Evolutionary conservation across 2,797 vertebrate genomes (phyloP), one percentile per base, ranked within the genome.

Genomic region (Phataginus tetradactyla): DNA sequence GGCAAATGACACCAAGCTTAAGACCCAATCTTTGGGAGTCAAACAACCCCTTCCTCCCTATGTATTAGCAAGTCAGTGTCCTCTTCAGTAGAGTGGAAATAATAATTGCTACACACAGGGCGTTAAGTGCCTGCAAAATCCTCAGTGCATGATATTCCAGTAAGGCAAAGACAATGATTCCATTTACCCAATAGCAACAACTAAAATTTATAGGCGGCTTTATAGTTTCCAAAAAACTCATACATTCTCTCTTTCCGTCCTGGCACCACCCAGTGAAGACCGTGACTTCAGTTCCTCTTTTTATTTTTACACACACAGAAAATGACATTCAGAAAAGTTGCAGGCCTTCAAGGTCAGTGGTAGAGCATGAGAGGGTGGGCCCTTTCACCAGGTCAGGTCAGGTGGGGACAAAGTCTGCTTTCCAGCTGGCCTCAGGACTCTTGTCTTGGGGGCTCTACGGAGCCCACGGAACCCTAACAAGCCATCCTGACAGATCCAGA

Each of bases 31-130:
- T 59, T 25, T 15, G 23, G 32, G 32, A 68, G 21, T 7, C 23
- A 20, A 29, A n/a, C 14, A 15, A 17, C 10, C 55, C 25, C n/a
- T 29, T 18, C 15, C 57, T 4, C 25, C 1, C 71, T 29, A 7
- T 0, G 1, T 4, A 4, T 8, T 6, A 53, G 12, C 80, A 29
- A 32, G 49, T 21, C 34, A 15, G n/a, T 29, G 61, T 42, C 32
- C 27, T 18, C 27, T 1, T 21, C 75, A 5, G 57, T 13, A 51
- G 42, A 53, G 32, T 9, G 69, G 13, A 49, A 64, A 77, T 5
- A 34, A 9, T 27, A 15, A 37, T 2, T n/a, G 23, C 51, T 39
- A 72, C 8, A 7, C 21, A 14, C 0, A 21, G 77, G 23, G n/a
- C 1, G 4, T 21, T 5, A 77, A 79, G 59, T 11, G 39, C 32